A percentile compares a stretch with the other conserved stretches of the same genome.
phyloP scores from a whole-genome alignment of 2,888 invertebrate genomes.

The Leucophenga montana region DNA sequence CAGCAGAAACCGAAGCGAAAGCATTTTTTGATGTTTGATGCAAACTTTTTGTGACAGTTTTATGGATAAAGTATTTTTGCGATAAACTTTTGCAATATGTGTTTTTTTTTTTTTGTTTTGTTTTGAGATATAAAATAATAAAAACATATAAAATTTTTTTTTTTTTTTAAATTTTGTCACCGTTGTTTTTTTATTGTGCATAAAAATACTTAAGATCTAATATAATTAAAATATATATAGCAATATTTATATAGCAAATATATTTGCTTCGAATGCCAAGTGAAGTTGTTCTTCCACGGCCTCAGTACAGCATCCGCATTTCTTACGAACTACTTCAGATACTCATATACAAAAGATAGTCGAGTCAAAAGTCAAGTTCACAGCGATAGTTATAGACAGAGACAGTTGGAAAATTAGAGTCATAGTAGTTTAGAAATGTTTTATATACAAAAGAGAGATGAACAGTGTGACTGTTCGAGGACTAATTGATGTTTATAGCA shows the following conservation, averaged over 20 bases:
- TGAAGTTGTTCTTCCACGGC: constrained; percentile 51
- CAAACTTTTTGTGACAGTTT: not conserved
- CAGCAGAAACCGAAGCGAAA: no score
- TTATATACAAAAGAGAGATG: constrained; percentile 59
- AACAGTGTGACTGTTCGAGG: constrained; percentile 46
- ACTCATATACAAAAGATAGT: constrained; percentile 49
- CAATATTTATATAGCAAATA: constrained; percentile 20
- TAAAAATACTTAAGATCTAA: constrained; percentile 68
- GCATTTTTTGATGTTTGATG: not conserved
- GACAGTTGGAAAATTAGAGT: constrained; percentile 27
- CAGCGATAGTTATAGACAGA: constrained; percentile 25
- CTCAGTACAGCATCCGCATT: constrained; percentile 46
- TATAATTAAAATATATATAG: constrained; percentile 63
- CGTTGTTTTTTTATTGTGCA: constrained; percentile 72
- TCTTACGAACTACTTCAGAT: constrained; percentile 47
- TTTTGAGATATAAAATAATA: not conserved
- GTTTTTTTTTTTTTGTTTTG: not conserved
- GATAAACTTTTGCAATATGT: not conserved
- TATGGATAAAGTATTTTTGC: not conserved
- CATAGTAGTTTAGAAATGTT: constrained; percentile 45
- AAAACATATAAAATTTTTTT: constrained; percentile 30
- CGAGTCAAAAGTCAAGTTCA: constrained; percentile 31
- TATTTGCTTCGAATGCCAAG: constrained; percentile 45
- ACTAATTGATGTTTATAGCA: constrained; percentile 18
- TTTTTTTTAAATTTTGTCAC: constrained; percentile 72